Evolutionary conservation across 2,797 vertebrate species (phyloP).

Genomic region (Phataginus tricuspis): DNA sequence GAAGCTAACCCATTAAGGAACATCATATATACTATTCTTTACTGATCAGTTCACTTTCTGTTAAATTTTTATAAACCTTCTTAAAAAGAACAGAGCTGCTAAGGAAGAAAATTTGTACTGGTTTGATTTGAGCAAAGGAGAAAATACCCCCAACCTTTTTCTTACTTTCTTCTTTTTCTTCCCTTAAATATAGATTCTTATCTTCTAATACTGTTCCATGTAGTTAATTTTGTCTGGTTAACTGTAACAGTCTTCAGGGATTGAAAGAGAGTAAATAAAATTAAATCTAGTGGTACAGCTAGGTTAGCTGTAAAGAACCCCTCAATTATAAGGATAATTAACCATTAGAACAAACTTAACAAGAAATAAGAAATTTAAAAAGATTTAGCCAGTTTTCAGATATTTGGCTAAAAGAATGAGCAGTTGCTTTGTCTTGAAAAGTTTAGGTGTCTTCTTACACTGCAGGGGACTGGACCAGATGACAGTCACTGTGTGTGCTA

Average conservation of each 20-base stretch:
- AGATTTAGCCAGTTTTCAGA: neutral
- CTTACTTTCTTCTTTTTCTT: neutral
- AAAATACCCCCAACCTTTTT: neutral
- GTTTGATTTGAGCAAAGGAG: constrained; percentile 13
- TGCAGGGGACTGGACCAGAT: neutral
- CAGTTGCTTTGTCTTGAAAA: neutral
- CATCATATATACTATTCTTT: neutral
- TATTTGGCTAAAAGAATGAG: constrained; percentile 26
- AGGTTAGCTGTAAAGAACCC: neutral
- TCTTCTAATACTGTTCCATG: neutral
- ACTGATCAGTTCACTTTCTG: neutral
- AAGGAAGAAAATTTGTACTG: constrained; percentile 8
- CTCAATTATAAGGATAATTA: neutral
- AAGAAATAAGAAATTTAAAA: neutral
- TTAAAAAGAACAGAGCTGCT: neutral
- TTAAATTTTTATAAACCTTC: neutral
- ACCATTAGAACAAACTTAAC: neutral
- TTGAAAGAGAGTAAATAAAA: neutral
- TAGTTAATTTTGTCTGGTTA: constrained; percentile 21
- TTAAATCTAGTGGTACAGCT: neutral
- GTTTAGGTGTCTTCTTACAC: neutral
- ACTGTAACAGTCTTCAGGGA: neutral
- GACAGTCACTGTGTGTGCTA: neutral
- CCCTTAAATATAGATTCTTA: neutral
- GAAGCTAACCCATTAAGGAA: neutral